Conservation (phyloP, 2,113 vertebrate species). For the Thermophis baileyi region DNA sequence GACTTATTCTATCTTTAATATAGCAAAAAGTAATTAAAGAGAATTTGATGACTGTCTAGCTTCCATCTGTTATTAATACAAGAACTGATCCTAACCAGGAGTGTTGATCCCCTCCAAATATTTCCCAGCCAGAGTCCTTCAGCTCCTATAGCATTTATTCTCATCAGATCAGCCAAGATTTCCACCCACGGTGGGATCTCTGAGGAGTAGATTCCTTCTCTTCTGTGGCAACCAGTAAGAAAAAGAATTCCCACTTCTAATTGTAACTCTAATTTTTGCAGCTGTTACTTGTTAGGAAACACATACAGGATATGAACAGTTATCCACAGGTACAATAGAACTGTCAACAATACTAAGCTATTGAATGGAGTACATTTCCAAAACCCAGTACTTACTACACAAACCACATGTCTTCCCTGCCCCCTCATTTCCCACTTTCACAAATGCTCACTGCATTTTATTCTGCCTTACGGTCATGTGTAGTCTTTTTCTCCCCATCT, state of each 20-base stretch:
- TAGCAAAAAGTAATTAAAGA: not conserved
- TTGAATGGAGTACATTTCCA: not conserved
- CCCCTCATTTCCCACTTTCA: not conserved
- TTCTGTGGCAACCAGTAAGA: not conserved
- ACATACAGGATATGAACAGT: not conserved
- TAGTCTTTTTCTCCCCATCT: not conserved
- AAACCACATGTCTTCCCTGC: not conserved
- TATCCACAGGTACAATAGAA: not conserved
- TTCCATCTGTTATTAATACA: not conserved
- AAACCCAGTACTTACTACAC: not conserved
- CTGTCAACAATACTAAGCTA: not conserved
- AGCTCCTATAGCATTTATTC: not conserved
- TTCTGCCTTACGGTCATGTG: not conserved
- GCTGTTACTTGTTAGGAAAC: not conserved
- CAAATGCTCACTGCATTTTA: not conserved
- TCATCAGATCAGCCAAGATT: not conserved
- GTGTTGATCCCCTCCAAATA: not conserved
- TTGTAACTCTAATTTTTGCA: not conserved
- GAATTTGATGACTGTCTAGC: not conserved
- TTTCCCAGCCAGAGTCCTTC: not conserved
- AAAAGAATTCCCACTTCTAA: not conserved
- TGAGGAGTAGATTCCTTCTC: not conserved
- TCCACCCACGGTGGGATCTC: not conserved
- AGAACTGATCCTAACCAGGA: not conserved
- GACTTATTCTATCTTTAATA: not conserved